Evolutionary conservation across 2,797 vertebrate genomes (phyloP).

Genomic region (Esox masquinongy): DNA sequence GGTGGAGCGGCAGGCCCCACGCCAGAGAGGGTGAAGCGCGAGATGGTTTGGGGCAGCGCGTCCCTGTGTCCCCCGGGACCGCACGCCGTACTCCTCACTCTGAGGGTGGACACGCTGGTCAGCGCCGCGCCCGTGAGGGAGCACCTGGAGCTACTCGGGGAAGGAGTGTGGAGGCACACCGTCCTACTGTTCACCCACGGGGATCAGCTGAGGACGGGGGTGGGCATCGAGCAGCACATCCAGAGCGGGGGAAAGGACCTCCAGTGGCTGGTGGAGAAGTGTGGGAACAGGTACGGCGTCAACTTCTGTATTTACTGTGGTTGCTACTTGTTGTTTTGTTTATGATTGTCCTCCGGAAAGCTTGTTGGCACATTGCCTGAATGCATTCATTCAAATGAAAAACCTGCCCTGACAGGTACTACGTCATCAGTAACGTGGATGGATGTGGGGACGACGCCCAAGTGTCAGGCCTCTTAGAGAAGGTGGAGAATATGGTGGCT

Average conservation of each 20-base stretch:
- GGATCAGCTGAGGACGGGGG: constrained; percentile 73
- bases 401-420: constrained; percentile 49
- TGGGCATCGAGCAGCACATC: constrained; percentile 71
- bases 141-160: constrained; percentile 72
- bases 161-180: constrained; percentile 69
- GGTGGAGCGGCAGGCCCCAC: constrained; percentile 61
- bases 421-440: constrained; percentile 59
- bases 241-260: constrained; percentile 69
- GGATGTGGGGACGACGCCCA: constrained; percentile 14
- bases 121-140: constrained; percentile 53
- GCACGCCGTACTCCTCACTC: constrained; percentile 68
- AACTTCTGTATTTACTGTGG: neutral
- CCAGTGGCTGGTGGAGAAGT: constrained; percentile 68
- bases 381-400: neutral
- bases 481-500: constrained; percentile 71
- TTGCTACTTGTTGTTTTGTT: neutral
- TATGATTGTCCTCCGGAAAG: neutral
- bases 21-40: constrained; percentile 69
- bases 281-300: constrained; percentile 41
- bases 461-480: constrained; percentile 69
- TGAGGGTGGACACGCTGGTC: constrained; percentile 70
- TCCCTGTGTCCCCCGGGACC: constrained; percentile 72
- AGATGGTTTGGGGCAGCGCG: constrained; percentile 58
- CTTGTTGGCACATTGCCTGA: neutral
- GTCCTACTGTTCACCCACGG: constrained; percentile 74